Base-by-base conservation (phyloP, 2,888 invertebrate genomes). In the Eupithecia tripunctaria region DNA sequence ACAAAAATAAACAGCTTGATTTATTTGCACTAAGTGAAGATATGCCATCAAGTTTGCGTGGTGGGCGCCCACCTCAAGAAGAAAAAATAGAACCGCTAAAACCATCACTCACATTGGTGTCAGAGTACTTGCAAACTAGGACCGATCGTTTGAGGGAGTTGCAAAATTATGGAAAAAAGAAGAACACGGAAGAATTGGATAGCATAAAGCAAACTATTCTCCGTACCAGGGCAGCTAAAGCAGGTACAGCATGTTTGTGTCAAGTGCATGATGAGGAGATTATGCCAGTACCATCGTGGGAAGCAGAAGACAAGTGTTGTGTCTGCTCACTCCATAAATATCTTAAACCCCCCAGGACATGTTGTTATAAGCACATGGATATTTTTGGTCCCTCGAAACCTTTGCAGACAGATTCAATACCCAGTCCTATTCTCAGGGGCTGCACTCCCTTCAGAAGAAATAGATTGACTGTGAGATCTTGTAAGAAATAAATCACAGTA, bases 11-110 rank as follows among this genome's bases (percentile, higher is more conserved):
- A 80, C 86, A 83, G 77, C 73, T 84, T 3, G 89, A 94, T 79
- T 81, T 94, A 63, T 94, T 94, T 89, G 93, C 94, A 14, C 76
- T 93, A 5, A 94, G 94, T 78, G 89, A 91, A 71, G 94, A 94
- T 82, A 94, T 94, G 94, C 93, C 92, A 15, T 86, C 88, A 21
- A 91, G 90, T 76, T 83, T 94, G 74, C 83, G 91, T 27, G 91
- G 91, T 21, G 87, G 88, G 5, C 70, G 82, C 15, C 80, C 79
- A 12, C 81, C 80, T 59, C 78, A 81, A 32, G 85, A 82, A 72
- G 84, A 86, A 43, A 81, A 27, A 63, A 32, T 81, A 72, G 76
- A 77, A 27, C 80, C 83, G 56, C 64, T 80, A 0, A 89, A 86
- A 78, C 84, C 91, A 14, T 89, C 93, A 1, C 78, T 93, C 51